These are phyloP conservation scores for Daubentonia madagascariensis DNA, from an alignment of 2,113 vertebrate species.

Conservation along the genomic window DNA sequence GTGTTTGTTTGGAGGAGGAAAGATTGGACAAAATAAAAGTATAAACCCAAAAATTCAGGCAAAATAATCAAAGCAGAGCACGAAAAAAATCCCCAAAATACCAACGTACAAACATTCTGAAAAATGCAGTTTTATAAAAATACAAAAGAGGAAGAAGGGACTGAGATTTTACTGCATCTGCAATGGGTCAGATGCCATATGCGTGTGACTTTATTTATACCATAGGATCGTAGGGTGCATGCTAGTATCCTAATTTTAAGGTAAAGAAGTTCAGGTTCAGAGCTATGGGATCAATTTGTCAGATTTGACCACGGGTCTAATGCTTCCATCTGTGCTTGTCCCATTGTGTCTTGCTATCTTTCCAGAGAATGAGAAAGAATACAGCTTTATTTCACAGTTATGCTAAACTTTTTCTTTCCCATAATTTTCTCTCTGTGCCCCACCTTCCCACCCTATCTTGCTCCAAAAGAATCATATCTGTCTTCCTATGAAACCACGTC, in stretches of 20 bases:
- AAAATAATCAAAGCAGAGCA: background rate
- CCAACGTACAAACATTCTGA: background rate
- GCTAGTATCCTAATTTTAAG: fast-evolving
- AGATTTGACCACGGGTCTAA: fast-evolving
- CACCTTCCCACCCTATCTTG: background rate
- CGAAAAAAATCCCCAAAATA: background rate
- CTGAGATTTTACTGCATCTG: fast-evolving
- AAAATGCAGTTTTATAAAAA: background rate
- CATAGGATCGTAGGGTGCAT: fast-evolving
- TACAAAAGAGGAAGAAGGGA: fast-evolving
- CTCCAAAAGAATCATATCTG: background rate
- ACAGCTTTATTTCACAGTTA: background rate
- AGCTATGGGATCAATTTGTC: fast-evolving
- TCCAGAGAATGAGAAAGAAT: background rate
- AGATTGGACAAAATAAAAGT: background rate
- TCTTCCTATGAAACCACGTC: background rate
- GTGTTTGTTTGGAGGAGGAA: background rate
- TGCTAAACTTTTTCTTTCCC: background rate
- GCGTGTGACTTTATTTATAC: fast-evolving
- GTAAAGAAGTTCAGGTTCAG: background rate
- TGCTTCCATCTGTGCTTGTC: fast-evolving
- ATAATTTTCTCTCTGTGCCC: background rate
- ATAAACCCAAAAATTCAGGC: background rate
- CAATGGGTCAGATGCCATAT: background rate
- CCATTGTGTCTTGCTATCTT: background rate